Base-by-base conservation (phyloP, 2,888 invertebrate genomes). In the Eulithis testata region DNA sequence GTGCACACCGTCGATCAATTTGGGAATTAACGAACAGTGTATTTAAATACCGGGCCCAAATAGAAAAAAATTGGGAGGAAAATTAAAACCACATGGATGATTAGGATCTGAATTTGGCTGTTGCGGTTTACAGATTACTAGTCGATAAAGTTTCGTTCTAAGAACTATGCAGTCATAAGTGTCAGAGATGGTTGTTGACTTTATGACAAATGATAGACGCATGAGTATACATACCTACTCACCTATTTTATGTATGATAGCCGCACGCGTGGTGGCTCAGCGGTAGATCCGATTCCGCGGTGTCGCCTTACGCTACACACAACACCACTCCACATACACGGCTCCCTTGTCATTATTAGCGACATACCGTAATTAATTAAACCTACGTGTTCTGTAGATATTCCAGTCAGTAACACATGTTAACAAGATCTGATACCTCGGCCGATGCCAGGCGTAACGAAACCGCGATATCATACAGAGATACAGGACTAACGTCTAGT, bases 361-460 rank as follows among this genome's bases (percentile, higher is more conserved):
- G 82, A 85, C 85, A 81, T 76, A 75, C 73, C 72, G 80, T 85
- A 85, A 89, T 88, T 89, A 88, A 89, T 89, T 84, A 85, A 79
- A 76, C 75, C 76, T 78, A 77, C 79, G 75, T 78, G 79, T 73
- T 82, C 76, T 81, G 21, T 2, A 21, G 81, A 83, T 83, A 87
- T 86, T 84, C 78, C 74, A 80, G 77, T 80, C 82, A 77, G 79
- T 75, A 79, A 81, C 83, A 84, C 79, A 84, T 87, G 86, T 86
- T 83, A 82, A 86, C 86, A 83, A 79, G 81, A 81, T 82, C 80
- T 75, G 79, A 82, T 82, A 83, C 76, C 78, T 65, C 65, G 67
- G 52, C 71, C 74, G 76, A 73, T 55, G 62, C 71, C 69, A 76
- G 70, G 72, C 73, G 74, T 77, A 81, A 81, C 76, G 74, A 78